These are phyloP conservation scores for Cichladusa arquata DNA, from an alignment of 2,113 vertebrate genomes.

Conservation along the genomic window DNA sequence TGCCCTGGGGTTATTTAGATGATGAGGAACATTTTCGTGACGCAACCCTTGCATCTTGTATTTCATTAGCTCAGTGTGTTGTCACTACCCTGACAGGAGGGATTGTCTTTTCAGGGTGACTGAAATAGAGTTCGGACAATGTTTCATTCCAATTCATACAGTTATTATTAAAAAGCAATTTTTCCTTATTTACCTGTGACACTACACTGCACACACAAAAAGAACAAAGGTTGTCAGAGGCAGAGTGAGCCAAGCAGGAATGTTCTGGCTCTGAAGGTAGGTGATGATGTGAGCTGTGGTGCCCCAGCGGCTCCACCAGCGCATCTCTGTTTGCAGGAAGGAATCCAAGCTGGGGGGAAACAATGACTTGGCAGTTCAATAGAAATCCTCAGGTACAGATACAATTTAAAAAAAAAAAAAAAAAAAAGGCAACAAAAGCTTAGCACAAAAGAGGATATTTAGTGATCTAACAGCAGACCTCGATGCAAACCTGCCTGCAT, in stretches of 20 bases:
- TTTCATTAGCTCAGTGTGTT: conserved; percentile 36
- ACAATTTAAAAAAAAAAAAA: not conserved
- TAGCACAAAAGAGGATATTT: not conserved
- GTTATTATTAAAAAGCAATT: conserved; percentile 38
- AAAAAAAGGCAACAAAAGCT: not conserved
- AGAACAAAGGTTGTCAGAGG: conserved; percentile 5
- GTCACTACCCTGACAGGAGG: conserved; percentile 16
- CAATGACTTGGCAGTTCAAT: not conserved
- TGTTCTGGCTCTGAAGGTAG: not conserved
- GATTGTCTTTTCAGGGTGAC: conserved; percentile 59
- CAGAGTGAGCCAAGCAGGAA: not conserved
- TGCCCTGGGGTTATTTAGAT: not conserved
- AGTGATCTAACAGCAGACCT: not conserved
- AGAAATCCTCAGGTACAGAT: not conserved
- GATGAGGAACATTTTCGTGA: not conserved
- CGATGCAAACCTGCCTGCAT: not conserved
- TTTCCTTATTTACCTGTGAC: conserved; percentile 52
- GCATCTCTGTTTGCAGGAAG: not conserved
- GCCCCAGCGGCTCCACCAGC: not conserved
- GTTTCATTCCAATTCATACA: conserved; percentile 23
- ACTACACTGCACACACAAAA: not conserved
- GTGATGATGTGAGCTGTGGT: not conserved
- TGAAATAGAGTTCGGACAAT: not conserved
- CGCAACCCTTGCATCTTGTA: not conserved
- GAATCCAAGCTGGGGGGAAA: not conserved